phyloP scores from a whole-genome alignment of 2,797 vertebrate species.

The Tiaroga cobitis region DNA sequence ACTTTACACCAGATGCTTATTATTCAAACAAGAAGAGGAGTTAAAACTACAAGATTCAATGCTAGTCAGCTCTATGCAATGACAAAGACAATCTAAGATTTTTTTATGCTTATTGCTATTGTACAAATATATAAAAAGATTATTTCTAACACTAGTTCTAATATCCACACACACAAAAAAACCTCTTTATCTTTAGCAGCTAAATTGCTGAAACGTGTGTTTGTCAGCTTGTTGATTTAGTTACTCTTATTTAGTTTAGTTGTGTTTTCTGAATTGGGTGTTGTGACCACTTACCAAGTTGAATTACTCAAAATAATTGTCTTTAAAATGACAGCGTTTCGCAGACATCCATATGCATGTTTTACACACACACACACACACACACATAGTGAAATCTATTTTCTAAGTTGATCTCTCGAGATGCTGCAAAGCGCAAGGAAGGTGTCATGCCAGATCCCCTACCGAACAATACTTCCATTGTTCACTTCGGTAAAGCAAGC shows the following conservation, averaged over 20 bases:
- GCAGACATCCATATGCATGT: slow-evolving; percentile 40
- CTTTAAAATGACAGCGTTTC: slow-evolving; percentile 30
- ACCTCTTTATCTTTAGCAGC: too few relatives aligned
- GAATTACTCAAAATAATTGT: not conserved
- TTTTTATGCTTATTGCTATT: too few relatives aligned
- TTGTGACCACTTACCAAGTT: not conserved
- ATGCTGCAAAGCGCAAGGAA: slow-evolving; percentile 73
- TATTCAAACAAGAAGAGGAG: too few relatives aligned
- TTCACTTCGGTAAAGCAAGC: slow-evolving; percentile 80
- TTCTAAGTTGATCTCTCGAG: slow-evolving; percentile 79
- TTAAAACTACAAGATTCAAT: too few relatives aligned
- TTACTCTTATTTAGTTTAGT: not conserved
- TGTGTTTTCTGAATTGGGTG: not conserved
- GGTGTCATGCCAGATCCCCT: slow-evolving; percentile 77
- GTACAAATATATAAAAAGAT: too few relatives aligned
- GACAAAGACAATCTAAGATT: too few relatives aligned
- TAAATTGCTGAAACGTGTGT: too few relatives aligned
- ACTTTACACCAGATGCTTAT: too few relatives aligned
- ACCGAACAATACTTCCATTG: slow-evolving; percentile 84
- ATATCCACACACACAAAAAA: too few relatives aligned
- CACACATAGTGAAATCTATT: slow-evolving; percentile 73
- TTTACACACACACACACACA: slow-evolving; percentile 60
- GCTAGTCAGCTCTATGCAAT: too few relatives aligned
- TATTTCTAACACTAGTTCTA: too few relatives aligned
- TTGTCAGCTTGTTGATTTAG: too few relatives aligned